Evolutionary conservation across 2,888 invertebrate species (phyloP).

Genomic region (Pandemis cinnamomeana): DNA sequence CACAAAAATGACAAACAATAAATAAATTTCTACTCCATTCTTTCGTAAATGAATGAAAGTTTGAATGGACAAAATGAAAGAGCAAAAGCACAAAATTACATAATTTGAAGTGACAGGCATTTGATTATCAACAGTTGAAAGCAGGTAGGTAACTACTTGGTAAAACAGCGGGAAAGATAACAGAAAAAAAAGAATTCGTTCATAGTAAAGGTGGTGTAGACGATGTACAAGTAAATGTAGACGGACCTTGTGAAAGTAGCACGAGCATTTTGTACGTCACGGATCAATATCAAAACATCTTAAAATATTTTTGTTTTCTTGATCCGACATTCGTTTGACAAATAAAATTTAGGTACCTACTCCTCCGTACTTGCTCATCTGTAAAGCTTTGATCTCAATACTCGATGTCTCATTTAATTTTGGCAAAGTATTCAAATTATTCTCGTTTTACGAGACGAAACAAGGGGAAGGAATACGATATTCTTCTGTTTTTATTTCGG

Average conservation of each 20-base stretch:
- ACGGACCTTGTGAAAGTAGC: background rate
- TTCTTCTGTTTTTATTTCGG: conserved; percentile 24
- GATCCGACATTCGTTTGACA: conserved; percentile 24
- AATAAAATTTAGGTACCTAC: conserved; percentile 17
- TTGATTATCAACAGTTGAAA: background rate
- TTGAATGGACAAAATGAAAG: no score
- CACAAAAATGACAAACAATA: no score
- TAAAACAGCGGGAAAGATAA: background rate
- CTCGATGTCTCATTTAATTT: conserved; percentile 51
- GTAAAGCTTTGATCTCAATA: conserved; percentile 49
- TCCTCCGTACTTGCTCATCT: conserved; percentile 26
- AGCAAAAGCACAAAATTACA: no score
- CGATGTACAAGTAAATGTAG: background rate
- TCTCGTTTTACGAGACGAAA: conserved; percentile 32
- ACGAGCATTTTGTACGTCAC: background rate
- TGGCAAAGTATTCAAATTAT: conserved; percentile 50
- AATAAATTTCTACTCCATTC: no score
- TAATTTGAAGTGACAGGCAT: background rate
- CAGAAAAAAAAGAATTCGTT: background rate
- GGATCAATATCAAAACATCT: conserved; percentile 20
- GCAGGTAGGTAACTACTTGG: background rate
- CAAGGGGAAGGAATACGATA: conserved; percentile 25
- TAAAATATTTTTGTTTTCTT: conserved; percentile 12
- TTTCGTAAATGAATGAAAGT: no score
- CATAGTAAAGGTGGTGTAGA: background rate